phyloP scores from a whole-genome alignment of 2,797 vertebrate species.

The Cetoscarus ocellatus region DNA sequence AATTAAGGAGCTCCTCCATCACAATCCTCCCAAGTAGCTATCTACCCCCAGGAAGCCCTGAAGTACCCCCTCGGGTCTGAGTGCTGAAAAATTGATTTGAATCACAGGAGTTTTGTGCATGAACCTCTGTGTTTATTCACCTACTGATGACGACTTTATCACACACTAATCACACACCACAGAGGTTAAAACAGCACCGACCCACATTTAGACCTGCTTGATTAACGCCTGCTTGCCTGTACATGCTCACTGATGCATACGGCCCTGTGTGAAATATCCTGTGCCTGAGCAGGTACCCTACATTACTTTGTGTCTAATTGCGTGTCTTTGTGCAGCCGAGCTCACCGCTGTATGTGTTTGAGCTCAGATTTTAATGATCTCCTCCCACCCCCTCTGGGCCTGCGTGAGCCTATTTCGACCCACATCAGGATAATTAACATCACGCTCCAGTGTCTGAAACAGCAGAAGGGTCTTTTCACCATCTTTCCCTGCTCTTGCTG shows the following conservation, averaged over 20 bases:
- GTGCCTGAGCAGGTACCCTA: conserved; percentile 45
- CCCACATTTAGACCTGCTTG: conserved; percentile 73
- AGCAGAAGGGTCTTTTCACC: conserved; percentile 48
- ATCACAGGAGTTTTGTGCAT: conserved; percentile 5
- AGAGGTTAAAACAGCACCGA: conserved; percentile 64
- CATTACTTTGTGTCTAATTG: conserved; percentile 57
- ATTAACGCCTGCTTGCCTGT: conserved; percentile 30
- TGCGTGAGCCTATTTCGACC: conserved; percentile 68
- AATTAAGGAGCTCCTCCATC: background rate
- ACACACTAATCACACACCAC: conserved; percentile 47
- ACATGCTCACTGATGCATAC: background rate
- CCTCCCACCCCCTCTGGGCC: conserved; percentile 66
- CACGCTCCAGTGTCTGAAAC: conserved; percentile 67
- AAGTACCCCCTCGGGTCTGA: background rate
- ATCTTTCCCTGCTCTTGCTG: conserved; percentile 35
- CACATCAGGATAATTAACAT: conserved; percentile 84
- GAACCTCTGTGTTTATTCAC: background rate
- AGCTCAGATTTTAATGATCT: conserved; percentile 74
- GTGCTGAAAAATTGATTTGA: conserved; percentile 1
- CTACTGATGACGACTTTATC: conserved; percentile 50
- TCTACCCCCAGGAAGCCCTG: background rate
- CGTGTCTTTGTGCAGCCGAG: conserved; percentile 48
- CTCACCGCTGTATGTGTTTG: conserved; percentile 40
- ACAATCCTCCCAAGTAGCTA: background rate
- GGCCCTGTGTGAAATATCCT: conserved; percentile 22